phyloP scores from a whole-genome alignment of 2,888 invertebrate species.

The Plebejus argus region DNA sequence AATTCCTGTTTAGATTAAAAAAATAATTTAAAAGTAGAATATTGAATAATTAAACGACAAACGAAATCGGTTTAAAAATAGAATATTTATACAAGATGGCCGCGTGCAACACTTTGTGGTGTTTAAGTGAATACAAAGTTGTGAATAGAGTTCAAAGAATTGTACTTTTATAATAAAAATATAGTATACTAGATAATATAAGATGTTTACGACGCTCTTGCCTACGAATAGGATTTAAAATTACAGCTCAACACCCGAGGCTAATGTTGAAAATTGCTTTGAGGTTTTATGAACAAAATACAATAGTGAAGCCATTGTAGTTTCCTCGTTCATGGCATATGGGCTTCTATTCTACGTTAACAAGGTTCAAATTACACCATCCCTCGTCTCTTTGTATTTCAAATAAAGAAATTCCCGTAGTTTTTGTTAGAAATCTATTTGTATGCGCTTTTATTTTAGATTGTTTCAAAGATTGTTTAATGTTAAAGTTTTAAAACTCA shows the following conservation, averaged over 20 bases:
- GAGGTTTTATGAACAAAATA: slow-evolving; percentile 36
- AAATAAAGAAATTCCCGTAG: slow-evolving; percentile 31
- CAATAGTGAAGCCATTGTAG: slow-evolving; percentile 33
- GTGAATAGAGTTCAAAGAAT: slow-evolving; percentile 30
- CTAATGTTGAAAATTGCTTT: slow-evolving; percentile 36
- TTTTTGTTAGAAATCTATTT: slow-evolving; percentile 32
- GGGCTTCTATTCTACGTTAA: not conserved
- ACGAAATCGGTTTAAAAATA: slow-evolving; percentile 1
- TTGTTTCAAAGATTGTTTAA: slow-evolving; percentile 11
- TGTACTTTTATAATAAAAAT: slow-evolving; percentile 27
- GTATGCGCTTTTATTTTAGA: slow-evolving; percentile 27
- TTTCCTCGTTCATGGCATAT: slow-evolving; percentile 1
- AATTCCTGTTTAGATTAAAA: not conserved
- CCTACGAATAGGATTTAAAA: slow-evolving; percentile 33
- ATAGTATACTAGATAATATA: slow-evolving; percentile 32
- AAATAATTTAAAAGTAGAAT: not conserved
- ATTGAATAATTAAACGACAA: not conserved
- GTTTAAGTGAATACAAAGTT: slow-evolving; percentile 8
- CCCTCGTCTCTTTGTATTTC: not conserved
- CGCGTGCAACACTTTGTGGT: not conserved
- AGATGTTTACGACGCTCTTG: slow-evolving; percentile 34
- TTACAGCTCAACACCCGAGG: slow-evolving; percentile 33
- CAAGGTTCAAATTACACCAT: slow-evolving; percentile 4
- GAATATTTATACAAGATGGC: slow-evolving; percentile 22
- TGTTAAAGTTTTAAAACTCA: slow-evolving; percentile 1